These are phyloP conservation scores for Lagenorhynchus albirostris DNA, from an alignment of 2,113 vertebrate genomes.

Conservation along the genomic window DNA sequence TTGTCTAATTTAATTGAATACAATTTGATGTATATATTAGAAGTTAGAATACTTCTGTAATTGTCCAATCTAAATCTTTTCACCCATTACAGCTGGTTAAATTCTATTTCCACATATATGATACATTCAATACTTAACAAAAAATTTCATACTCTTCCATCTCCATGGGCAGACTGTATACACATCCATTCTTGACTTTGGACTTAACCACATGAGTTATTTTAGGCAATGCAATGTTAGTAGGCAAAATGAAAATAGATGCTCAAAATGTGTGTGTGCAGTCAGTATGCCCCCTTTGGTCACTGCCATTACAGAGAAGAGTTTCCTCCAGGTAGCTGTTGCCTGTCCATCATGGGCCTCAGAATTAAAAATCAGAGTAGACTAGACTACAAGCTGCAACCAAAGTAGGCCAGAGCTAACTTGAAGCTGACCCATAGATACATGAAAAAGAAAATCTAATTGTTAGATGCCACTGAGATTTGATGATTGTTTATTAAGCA, in stretches of 20 bases:
- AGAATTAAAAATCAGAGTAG: background rate
- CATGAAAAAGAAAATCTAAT: background rate
- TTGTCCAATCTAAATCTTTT: background rate
- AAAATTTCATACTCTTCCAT: background rate
- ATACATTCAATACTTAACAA: background rate
- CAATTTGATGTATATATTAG: background rate
- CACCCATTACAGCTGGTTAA: background rate
- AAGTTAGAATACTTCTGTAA: background rate
- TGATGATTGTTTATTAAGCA: background rate
- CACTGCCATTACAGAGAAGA: background rate
- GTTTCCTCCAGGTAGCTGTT: background rate
- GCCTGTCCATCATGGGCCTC: background rate
- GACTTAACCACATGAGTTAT: background rate
- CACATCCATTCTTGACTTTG: background rate
- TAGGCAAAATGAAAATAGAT: background rate
- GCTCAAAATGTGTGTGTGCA: background rate
- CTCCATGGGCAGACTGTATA: background rate
- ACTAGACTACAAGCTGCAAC: background rate
- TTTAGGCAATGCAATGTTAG: background rate
- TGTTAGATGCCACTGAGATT: background rate
- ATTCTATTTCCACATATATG: background rate
- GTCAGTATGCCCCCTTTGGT: background rate
- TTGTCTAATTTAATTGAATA: background rate
- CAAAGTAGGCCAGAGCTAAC: background rate
- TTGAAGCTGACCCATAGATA: background rate